These are phyloP conservation scores for Coecobrya sp. DNA, from an alignment of 2,888 invertebrate species.

Conservation along the genomic window DNA sequence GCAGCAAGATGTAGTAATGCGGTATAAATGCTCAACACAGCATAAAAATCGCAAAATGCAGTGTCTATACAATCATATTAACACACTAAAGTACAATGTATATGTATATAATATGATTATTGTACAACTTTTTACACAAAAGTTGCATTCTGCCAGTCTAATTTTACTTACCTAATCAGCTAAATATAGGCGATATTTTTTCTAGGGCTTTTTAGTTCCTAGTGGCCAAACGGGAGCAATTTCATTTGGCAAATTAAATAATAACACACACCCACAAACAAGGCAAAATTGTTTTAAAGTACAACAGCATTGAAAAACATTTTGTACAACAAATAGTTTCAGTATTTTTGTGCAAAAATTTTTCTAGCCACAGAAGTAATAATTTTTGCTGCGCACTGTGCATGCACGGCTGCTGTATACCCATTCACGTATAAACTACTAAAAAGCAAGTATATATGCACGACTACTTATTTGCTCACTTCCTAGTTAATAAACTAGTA, in stretches of 20 bases:
- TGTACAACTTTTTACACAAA: not conserved
- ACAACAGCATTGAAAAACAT: not conserved
- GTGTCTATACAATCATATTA: slow-evolving; percentile 17
- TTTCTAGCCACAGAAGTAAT: not conserved
- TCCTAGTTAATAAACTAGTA: slow-evolving; percentile 33
- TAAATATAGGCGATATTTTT: slow-evolving; percentile 41
- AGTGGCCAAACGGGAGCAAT: not conserved
- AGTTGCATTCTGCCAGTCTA: not conserved
- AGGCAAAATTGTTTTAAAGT: slow-evolving; percentile 13
- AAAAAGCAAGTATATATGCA: slow-evolving; percentile 35
- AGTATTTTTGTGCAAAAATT: slow-evolving; percentile 15
- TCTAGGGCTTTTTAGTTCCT: slow-evolving; percentile 20
- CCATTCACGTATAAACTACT: slow-evolving; percentile 19
- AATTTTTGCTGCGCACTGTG: slow-evolving; percentile 30
- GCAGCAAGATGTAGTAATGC: slow-evolving; percentile 45
- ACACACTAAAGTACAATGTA: not conserved
- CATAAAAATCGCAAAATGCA: slow-evolving; percentile 25
- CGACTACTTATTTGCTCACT: slow-evolving; percentile 31
- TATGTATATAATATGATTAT: too few relatives aligned
- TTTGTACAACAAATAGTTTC: not conserved
- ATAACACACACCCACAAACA: slow-evolving; percentile 14
- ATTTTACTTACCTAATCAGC: slow-evolving; percentile 48
- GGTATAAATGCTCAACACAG: slow-evolving; percentile 52
- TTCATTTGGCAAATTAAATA: slow-evolving; percentile 41
- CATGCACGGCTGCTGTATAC: not conserved